Percentiles rank a stretch among this genome's conserved stretches.
phyloP scores from a whole-genome alignment of 2,113 vertebrate genomes.

The Colinus virginianus region DNA sequence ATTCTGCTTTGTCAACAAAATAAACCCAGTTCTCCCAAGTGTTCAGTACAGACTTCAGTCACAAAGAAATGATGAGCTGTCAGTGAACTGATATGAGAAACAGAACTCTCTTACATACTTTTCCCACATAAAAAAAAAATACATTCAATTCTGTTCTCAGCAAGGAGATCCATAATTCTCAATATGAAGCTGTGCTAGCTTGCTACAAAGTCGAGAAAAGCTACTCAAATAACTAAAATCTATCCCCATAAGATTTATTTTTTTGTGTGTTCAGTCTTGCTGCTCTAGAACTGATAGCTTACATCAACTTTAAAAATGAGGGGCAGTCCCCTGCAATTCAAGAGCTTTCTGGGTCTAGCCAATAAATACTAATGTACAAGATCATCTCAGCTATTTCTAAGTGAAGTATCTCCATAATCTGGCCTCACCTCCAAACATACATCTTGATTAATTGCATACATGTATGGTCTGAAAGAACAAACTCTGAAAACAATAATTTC shows the following conservation, averaged over 20 bases:
- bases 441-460: background rate
- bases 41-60: background rate
- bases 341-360: background rate
- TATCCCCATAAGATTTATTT: background rate
- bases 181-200: background rate
- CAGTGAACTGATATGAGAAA: background rate
- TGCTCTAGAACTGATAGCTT: background rate
- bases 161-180: background rate
- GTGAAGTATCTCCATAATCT: background rate
- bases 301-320: background rate
- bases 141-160: background rate
- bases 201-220: background rate
- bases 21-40: background rate
- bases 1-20: conserved; percentile 23
- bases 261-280: background rate
- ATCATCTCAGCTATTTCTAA: background rate
- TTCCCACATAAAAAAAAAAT: background rate
- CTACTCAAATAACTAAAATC: background rate
- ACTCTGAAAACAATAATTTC: background rate
- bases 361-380: background rate
- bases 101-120: background rate
- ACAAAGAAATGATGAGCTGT: conserved; percentile 20
- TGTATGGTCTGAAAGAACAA: background rate
- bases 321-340: background rate
- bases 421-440: background rate